A percentile compares a stretch with the other conserved stretches of the same genome.
Evolutionary conservation across 1,140 invertebrate genomes (phyloP).

Genomic region (Euglossa dilemma): DNA sequence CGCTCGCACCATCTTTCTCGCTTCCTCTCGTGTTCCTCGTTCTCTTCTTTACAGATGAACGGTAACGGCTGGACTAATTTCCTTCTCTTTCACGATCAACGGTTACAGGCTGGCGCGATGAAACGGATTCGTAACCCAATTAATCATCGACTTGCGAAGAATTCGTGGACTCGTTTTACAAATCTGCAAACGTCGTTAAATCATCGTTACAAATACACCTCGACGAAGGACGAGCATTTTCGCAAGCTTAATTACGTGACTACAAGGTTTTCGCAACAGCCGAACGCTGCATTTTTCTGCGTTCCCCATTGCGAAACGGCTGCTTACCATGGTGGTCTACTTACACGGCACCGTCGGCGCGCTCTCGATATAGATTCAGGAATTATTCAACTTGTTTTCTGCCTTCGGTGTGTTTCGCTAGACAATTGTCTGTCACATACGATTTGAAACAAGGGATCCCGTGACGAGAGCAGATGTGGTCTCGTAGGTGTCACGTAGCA

Average conservation of each 20-base stretch:
- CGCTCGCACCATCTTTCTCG: not conserved
- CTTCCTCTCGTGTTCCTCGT: not conserved
- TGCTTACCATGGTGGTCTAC: not conserved
- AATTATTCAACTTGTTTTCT: not conserved
- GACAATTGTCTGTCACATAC: not conserved
- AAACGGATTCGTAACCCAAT: conserved; percentile 11
- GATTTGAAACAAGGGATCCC: conserved; percentile 41
- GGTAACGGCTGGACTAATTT: not conserved
- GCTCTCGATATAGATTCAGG: not conserved
- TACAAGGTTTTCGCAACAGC: not conserved
- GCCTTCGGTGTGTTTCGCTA: not conserved
- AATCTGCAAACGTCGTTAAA: conserved; percentile 35
- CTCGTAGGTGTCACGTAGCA: conserved; percentile 59
- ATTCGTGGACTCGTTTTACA: conserved; percentile 20
- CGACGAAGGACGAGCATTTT: conserved; percentile 34
- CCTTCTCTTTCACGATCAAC: not conserved
- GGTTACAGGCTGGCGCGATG: too few species aligned
- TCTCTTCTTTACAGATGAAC: not conserved
- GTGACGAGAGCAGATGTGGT: conserved; percentile 60
- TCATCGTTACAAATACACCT: conserved; percentile 3
- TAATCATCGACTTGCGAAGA: not conserved
- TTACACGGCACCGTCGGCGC: too few species aligned
- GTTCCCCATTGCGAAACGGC: not conserved
- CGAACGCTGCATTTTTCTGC: not conserved
- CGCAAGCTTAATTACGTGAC: conserved; percentile 28